These are phyloP conservation scores for Gonatopus flavifemur DNA, from an alignment of 1,140 invertebrate species.

Conservation along the genomic window DNA sequence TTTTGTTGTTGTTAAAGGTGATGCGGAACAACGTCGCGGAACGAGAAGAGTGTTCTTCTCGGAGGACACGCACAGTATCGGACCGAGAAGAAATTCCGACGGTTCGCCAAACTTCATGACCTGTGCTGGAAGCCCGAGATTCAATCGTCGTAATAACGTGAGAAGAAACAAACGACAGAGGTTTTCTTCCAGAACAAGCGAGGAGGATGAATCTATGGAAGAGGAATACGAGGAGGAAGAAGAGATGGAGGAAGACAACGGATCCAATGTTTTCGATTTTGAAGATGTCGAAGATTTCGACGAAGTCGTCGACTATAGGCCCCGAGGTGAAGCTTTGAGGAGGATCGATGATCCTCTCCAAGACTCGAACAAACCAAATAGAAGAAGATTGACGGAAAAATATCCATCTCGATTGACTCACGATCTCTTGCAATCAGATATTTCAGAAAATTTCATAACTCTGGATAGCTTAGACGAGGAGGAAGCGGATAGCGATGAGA, in stretches of 20 bases:
- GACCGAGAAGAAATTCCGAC: constrained; percentile 48
- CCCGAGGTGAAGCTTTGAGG: constrained; percentile 43
- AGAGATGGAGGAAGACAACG: constrained; percentile 24
- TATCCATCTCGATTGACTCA: constrained; percentile 25
- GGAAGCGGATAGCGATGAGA: constrained; percentile 59
- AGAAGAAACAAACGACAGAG: constrained; percentile 30
- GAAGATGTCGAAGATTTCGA: constrained; percentile 52
- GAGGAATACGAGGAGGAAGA: constrained; percentile 29
- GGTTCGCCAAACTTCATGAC: constrained; percentile 53
- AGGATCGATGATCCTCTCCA: constrained; percentile 34
- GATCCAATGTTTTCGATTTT: constrained; percentile 48
- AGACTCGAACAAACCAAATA: constrained; percentile 30
- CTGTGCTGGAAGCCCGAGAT: constrained; percentile 47
- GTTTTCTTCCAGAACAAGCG: constrained; percentile 39
- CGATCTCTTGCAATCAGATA: constrained; percentile 28
- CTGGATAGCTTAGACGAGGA: constrained; percentile 50
- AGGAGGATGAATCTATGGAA: constrained; percentile 44
- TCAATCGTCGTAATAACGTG: constrained; percentile 26
- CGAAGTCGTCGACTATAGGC: constrained; percentile 55
- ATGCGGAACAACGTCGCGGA: constrained; percentile 19
- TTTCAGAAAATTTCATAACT: constrained; percentile 36
- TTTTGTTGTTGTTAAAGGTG: constrained; percentile 17
- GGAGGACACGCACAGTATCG: constrained; percentile 26
- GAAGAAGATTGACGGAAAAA: constrained; percentile 29
- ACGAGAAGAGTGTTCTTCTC: constrained; percentile 32